A percentile compares a stretch with the other conserved stretches of the same genome.
Evolutionary conservation across 2,113 vertebrate genomes (phyloP).

Genomic region (Miniopterus natalensis): DNA sequence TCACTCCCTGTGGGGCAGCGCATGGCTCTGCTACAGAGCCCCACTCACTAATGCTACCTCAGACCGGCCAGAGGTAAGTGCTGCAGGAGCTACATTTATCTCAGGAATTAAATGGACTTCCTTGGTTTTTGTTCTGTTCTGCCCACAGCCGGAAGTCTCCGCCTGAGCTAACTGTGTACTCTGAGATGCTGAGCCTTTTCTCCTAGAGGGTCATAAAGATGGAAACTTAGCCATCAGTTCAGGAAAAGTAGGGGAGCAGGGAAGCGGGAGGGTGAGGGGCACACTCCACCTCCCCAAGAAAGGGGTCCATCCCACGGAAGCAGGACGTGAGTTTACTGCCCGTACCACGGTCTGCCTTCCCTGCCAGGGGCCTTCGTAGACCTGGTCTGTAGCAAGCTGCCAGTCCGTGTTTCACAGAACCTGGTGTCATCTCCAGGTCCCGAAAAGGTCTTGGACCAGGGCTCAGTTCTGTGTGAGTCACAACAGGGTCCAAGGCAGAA

Average conservation of each 20-base stretch:
- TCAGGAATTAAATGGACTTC: background rate
- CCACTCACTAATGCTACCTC: constrained; percentile 29
- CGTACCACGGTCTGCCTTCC: background rate
- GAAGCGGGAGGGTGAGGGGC: background rate
- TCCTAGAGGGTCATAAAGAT: background rate
- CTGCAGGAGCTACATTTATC: constrained; percentile 36
- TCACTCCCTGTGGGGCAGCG: background rate
- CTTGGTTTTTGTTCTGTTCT: constrained; percentile 36
- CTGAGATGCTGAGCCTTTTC: background rate
- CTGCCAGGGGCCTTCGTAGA: background rate
- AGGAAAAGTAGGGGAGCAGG: background rate
- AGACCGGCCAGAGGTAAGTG: background rate
- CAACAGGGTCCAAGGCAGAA: background rate
- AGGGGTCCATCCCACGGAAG: background rate
- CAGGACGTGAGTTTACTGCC: background rate
- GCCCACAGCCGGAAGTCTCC: background rate
- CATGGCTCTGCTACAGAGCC: background rate
- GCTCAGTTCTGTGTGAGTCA: background rate
- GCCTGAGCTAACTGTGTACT: background rate
- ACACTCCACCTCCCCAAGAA: background rate
- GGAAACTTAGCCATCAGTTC: background rate
- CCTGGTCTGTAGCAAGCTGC: background rate
- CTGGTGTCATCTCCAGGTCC: background rate
- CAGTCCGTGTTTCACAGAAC: background rate
- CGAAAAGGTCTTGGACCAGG: background rate